These are phyloP conservation scores for Nyctereutes procyonoides DNA, from an alignment of 2,113 vertebrate species.

Conservation along the genomic window DNA sequence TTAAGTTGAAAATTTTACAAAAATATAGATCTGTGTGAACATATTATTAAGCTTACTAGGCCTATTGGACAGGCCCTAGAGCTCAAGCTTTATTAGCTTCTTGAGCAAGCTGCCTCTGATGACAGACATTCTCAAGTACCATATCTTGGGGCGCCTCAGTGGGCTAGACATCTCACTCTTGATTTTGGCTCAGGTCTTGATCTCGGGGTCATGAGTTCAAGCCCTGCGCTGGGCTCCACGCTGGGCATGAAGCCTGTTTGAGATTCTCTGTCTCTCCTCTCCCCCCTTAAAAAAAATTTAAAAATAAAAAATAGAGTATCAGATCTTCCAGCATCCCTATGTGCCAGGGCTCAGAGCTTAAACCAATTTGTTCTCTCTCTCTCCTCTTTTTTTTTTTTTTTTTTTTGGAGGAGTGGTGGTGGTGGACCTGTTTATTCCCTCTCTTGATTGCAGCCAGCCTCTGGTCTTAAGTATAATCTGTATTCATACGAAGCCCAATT, in stretches of 20 bases:
- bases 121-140: not conserved
- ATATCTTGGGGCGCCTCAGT: not conserved
- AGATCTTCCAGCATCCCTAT: not conserved
- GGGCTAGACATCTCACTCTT: not conserved
- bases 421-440: not conserved
- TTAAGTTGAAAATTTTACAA: not conserved
- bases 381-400: not conserved
- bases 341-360: not conserved
- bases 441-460: not conserved
- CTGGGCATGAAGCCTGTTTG: not conserved
- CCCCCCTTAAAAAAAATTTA: not conserved
- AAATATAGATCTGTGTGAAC: not conserved
- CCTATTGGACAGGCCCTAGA: not conserved
- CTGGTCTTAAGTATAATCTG: not conserved
- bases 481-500: not conserved
- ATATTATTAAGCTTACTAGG: not conserved
- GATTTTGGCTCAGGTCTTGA: not conserved
- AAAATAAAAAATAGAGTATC: not conserved
- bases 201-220: not conserved
- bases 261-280: not conserved
- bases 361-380: not conserved
- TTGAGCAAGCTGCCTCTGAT: not conserved
- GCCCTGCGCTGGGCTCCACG: rapidly evolving
- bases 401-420: not conserved
- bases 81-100: not conserved